Percentiles rank a stretch among this genome's conserved stretches.
These are phyloP conservation scores for Tenualosa thibaudeaui DNA, from an alignment of 2,797 vertebrate genomes.

Conservation along the genomic window DNA sequence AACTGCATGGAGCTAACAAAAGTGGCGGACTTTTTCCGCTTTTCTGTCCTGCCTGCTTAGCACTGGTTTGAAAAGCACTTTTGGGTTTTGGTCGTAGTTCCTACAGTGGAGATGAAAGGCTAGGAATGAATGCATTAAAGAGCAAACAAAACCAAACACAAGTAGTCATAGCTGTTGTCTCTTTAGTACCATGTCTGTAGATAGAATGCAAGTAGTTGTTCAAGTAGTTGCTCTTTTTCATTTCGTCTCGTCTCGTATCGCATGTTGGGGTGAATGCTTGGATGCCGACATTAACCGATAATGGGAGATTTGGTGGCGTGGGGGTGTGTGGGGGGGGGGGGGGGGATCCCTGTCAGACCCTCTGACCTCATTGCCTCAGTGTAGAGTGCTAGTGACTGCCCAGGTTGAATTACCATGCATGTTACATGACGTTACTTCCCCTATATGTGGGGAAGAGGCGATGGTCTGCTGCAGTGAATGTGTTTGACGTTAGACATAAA, in stretches of 20 bases:
- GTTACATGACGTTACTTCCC: background rate
- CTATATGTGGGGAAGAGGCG: background rate
- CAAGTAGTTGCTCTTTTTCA: background rate
- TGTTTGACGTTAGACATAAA: background rate
- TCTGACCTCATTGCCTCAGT: conserved; percentile 5
- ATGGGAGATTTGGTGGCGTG: background rate
- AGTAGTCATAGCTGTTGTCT: background rate
- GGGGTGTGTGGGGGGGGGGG: background rate
- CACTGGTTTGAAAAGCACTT: background rate
- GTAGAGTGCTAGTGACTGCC: background rate
- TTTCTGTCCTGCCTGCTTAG: conserved; percentile 16
- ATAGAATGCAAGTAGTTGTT: conserved; percentile 4
- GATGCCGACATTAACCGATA: conserved; percentile 9
- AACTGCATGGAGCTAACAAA: conserved; percentile 9
- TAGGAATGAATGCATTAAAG: background rate
- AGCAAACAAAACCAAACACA: background rate
- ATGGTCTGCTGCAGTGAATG: background rate
- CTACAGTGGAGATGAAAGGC: background rate
- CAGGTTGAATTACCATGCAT: conserved; percentile 5
- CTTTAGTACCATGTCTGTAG: background rate
- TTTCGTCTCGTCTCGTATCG: background rate
- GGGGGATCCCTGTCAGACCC: background rate
- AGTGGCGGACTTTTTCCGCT: background rate
- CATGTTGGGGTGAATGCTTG: conserved; percentile 8
- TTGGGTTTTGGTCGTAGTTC: background rate